Percentiles rank a stretch among this genome's conserved stretches.
Conservation (phyloP, 2,113 vertebrate genomes). For the Hippocampus mohnikei region DNA sequence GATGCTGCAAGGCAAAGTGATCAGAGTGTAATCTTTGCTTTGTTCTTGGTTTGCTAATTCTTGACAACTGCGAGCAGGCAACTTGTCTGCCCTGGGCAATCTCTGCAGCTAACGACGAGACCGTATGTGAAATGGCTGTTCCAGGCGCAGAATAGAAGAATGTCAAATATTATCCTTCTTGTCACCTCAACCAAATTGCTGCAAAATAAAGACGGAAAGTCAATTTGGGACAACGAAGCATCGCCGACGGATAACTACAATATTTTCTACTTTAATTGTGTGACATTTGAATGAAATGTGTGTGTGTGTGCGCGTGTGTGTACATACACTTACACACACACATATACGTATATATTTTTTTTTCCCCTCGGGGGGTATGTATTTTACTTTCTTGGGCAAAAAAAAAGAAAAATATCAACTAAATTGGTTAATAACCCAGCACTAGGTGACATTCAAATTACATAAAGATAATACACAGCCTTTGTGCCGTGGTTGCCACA, state of each 20-base stretch:
- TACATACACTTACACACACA: no score
- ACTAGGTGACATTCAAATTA: background rate
- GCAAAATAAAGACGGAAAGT: background rate
- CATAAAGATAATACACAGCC: slow-evolving; percentile 14
- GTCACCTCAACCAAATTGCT: background rate
- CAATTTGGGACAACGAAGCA: background rate
- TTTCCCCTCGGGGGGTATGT: no score
- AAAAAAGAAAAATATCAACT: no score
- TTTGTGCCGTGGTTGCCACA: background rate
- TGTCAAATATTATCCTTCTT: background rate
- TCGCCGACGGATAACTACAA: background rate
- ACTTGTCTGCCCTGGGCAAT: slow-evolving; percentile 13
- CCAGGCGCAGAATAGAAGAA: background rate
- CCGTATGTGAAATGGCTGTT: background rate
- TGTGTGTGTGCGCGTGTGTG: no score
- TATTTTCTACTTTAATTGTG: background rate
- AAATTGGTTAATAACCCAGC: no score
- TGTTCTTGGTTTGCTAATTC: slow-evolving; percentile 19
- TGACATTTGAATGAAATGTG: background rate
- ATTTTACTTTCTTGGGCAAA: no score
- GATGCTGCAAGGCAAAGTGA: slow-evolving; percentile 5
- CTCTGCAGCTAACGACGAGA: slow-evolving; percentile 11
- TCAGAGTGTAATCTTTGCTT: background rate
- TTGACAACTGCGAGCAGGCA: slow-evolving; percentile 10
- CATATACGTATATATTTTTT: no score